Base-by-base conservation (phyloP, 2,797 vertebrate species). In the Euthynnus affinis region DNA sequence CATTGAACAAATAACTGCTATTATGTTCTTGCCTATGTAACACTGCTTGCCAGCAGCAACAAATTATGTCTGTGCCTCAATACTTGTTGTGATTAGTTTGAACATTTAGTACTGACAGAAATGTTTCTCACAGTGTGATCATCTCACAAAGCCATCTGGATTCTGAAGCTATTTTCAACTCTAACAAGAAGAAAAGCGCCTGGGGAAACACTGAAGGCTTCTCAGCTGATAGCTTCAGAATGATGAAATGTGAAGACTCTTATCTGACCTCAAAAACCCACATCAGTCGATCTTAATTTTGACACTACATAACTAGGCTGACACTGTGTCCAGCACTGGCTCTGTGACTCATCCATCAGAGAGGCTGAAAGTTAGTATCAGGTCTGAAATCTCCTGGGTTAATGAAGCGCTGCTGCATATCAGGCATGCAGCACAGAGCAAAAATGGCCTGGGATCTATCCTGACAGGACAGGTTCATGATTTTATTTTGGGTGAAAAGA, bases 221-320 rank as follows among this genome's bases (percentile, higher is more conserved):
- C 61, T 60, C 32, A 46, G 70, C 74, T 22, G 40, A 71, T 42
- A 59, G 71, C 34, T 20, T 32, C 51, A 51, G 56, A 82, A 84
- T 52, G 74, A 84, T 86, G 79, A 76, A 85, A 81, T 68, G 61
- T 62, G 69, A 81, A 74, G 55, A 52, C 44, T 73, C 60, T 87
- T 68, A 71, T 80, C 78, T 89, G 85, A 84, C 83, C 85, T 81
- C 63, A 76, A 85, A 89, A 87, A 46, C 42, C 46, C 23, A 62
- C 59, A 81, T 87, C 73, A 58, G 63, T 89, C 71, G 14, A 86
- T 87, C 78, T 79, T 82, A 48, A 87, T 85, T 84, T 51, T 62
- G 44, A 78, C 68, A 46, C 81, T 20, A 56, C 56, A 32, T 49
- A 82, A 74, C 53, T n/a, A 42, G 63, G 59, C 76, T 76, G 78